phyloP scores from a whole-genome alignment of 2,113 vertebrate species.

The Machaerirhynchus nigripectus region DNA sequence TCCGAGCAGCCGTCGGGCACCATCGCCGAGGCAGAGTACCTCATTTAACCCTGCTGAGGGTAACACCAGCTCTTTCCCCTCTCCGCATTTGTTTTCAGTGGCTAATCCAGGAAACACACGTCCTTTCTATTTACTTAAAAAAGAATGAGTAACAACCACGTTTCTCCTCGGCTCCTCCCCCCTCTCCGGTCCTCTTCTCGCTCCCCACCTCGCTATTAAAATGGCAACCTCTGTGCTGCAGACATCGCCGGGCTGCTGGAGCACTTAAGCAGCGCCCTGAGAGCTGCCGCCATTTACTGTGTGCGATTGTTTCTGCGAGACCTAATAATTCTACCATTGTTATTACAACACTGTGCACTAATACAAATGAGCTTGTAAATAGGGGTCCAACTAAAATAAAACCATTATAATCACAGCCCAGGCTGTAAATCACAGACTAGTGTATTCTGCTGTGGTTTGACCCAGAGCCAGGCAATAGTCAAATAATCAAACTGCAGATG shows the following conservation, averaged over 20 bases:
- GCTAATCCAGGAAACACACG: constrained; percentile 55
- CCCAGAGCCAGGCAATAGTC: constrained; percentile 76
- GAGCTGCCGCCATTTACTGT: constrained; percentile 55
- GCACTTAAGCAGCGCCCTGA: constrained; percentile 11
- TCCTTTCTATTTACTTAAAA: constrained; percentile 55
- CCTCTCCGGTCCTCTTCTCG: rapidly evolving
- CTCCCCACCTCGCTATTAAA: not conserved
- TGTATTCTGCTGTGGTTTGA: constrained; percentile 76
- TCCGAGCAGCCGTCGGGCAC: not conserved
- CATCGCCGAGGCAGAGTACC: not conserved
- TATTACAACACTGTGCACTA: constrained; percentile 67
- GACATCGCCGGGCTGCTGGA: not conserved
- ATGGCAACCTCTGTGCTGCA: constrained; percentile 25
- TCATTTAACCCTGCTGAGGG: constrained; percentile 56
- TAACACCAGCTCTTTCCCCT: constrained; percentile 3
- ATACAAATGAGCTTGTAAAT: constrained; percentile 74
- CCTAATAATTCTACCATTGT: constrained; percentile 73
- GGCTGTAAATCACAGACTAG: constrained; percentile 74
- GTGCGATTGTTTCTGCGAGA: constrained; percentile 62
- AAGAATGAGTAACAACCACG: constrained; percentile 43
- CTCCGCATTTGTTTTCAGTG: constrained; percentile 45
- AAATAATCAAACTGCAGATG: constrained; percentile 82
- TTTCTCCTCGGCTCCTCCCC: not conserved
- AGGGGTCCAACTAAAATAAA: constrained; percentile 75
- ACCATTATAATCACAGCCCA: constrained; percentile 71